Percentiles rank a stretch among this genome's conserved stretches.
Evolutionary conservation across 2,888 invertebrate species (phyloP).

Genomic region (Norana najaformis): DNA sequence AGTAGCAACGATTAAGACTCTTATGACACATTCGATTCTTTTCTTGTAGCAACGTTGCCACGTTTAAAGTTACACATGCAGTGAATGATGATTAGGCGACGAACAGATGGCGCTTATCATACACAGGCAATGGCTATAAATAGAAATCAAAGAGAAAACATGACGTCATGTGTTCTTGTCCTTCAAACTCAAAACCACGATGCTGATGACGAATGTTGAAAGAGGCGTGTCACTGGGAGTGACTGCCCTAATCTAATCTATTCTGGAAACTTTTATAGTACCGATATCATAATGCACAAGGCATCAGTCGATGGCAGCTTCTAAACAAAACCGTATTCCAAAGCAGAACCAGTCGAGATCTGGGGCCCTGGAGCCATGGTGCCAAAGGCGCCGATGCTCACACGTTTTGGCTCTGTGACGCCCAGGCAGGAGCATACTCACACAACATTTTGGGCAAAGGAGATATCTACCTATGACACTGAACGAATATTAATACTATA

Average conservation of each 20-base stretch:
- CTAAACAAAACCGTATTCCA: not conserved
- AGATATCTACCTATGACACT: too few relatives aligned
- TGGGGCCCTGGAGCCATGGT: too few relatives aligned
- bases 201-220: not conserved
- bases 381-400: too few relatives aligned
- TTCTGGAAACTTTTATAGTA: not conserved
- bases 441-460: too few relatives aligned
- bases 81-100: not conserved
- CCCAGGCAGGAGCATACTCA: too few relatives aligned
- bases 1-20: constrained; percentile 41
- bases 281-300: not conserved
- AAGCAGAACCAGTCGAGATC: not conserved
- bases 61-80: not conserved
- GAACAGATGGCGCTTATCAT: not conserved
- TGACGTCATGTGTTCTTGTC: not conserved
- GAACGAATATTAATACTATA: too few relatives aligned
- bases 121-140: not conserved
- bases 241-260: not conserved
- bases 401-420: too few relatives aligned
- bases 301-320: not conserved
- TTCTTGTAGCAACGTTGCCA: not conserved
- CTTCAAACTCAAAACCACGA: not conserved
- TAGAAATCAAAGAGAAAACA: not conserved
- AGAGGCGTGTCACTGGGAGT: not conserved
- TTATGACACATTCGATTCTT: too few relatives aligned